phyloP scores from a whole-genome alignment of 2,113 vertebrate genomes.

The Tenebrosternarchus preto region DNA sequence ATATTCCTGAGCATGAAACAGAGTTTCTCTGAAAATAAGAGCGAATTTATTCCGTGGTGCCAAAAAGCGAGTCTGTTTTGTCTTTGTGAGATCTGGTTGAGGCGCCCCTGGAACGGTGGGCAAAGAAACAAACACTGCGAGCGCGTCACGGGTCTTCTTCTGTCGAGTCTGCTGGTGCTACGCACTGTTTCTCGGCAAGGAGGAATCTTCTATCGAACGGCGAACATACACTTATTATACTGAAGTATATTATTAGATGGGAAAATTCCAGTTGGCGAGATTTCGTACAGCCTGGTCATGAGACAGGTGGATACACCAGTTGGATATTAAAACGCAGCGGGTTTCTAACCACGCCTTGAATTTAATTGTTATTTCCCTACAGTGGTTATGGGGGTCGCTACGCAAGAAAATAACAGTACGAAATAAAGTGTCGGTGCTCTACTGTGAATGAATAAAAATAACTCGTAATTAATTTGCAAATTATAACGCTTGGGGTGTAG shows the following conservation, averaged over 20 bases:
- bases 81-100: too few relatives aligned
- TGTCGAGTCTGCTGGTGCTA: not conserved
- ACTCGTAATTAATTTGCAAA: too few relatives aligned
- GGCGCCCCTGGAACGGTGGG: too few relatives aligned
- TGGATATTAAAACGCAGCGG: conserved; percentile 49
- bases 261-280: not conserved
- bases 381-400: too few relatives aligned
- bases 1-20: conserved; percentile 60
- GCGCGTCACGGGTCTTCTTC: not conserved
- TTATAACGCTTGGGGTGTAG: too few relatives aligned
- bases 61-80: too few relatives aligned
- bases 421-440: too few relatives aligned
- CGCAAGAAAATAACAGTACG: too few relatives aligned
- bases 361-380: conserved; percentile 1
- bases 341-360: conserved; percentile 28
- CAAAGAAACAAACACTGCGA: not conserved
- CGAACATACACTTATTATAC: not conserved
- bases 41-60: too few relatives aligned
- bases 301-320: conserved; percentile 7
- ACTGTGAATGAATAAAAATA: too few relatives aligned
- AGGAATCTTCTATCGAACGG: not conserved
- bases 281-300: not conserved
- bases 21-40: conserved; percentile 1
- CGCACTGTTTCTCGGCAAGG: not conserved
- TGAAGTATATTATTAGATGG: not conserved